Evolutionary conservation across 1,140 invertebrate species (phyloP).

Genomic region (Drosophila murphyi): DNA sequence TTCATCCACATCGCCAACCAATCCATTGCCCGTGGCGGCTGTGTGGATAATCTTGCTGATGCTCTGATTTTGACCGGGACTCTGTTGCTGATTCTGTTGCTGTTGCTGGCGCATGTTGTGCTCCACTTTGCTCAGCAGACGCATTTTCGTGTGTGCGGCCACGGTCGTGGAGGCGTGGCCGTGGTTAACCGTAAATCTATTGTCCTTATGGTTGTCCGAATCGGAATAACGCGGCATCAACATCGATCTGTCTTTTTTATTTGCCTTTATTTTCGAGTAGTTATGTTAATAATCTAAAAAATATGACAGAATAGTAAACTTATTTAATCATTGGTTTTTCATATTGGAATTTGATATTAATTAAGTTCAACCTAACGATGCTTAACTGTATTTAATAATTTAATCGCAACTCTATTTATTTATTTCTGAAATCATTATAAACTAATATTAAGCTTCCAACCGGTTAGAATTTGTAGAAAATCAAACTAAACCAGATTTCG

Average conservation of each 20-base stretch:
- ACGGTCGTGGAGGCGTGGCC: conserved; percentile 53
- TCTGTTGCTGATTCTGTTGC: conserved; percentile 34
- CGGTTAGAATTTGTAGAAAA: conserved; percentile 12
- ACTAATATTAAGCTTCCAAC: background rate
- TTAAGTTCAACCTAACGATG: background rate
- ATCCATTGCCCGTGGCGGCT: conserved; percentile 61
- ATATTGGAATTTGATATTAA: too few relatives aligned
- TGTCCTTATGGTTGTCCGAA: conserved; percentile 49
- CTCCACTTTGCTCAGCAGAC: conserved; percentile 69
- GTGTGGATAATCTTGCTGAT: conserved; percentile 70
- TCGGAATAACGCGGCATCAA: conserved; percentile 65
- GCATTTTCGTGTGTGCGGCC: conserved; percentile 74
- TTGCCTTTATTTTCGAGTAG: background rate
- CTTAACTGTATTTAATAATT: background rate
- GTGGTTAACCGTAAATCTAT: conserved; percentile 17
- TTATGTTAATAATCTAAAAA: conserved; percentile 28
- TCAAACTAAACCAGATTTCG: conserved; percentile 15
- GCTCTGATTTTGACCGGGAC: conserved; percentile 50
- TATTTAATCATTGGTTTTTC: too few relatives aligned
- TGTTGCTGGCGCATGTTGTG: conserved; percentile 67
- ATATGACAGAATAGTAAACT: background rate
- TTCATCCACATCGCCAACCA: conserved; percentile 76
- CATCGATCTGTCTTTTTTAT: conserved; percentile 42
- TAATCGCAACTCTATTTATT: background rate
- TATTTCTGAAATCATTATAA: background rate